A percentile compares a stretch with the other conserved stretches of the same genome.
These are phyloP conservation scores for Tor tambroides DNA, from an alignment of 2,113 vertebrate genomes.

Conservation along the genomic window DNA sequence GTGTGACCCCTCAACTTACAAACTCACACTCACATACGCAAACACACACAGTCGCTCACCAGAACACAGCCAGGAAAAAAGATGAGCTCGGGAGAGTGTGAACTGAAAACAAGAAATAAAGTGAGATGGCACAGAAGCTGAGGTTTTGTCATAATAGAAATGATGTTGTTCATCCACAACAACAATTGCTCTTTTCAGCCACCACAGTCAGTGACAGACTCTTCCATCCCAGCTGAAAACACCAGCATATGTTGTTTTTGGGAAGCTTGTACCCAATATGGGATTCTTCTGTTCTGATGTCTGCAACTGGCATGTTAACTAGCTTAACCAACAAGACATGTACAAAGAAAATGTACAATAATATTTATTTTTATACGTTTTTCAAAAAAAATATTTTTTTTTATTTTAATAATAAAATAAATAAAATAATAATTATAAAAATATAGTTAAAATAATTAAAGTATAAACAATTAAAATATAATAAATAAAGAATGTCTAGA, in stretches of 20 bases:
- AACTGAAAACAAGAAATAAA: neutral
- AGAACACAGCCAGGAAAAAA: neutral
- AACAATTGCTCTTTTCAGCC: neutral
- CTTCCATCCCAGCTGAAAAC: neutral
- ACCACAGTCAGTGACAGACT: neutral
- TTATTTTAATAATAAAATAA: too few species aligned
- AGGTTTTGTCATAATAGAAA: neutral
- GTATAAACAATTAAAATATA: too few species aligned
- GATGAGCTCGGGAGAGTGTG: neutral
- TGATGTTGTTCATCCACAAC: neutral
- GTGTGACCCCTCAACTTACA: slow-evolving; percentile 33
- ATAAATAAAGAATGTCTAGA: too few species aligned
- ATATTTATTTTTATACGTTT: too few species aligned
- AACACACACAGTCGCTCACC: slow-evolving; percentile 1
- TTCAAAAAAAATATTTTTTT: too few species aligned
- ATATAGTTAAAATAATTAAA: too few species aligned
- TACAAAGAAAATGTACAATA: too few species aligned
- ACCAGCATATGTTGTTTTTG: neutral
- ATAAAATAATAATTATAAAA: neutral
- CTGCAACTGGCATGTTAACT: neutral
- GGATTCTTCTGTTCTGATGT: neutral
- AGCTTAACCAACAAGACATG: neutral
- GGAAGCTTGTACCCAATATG: neutral
- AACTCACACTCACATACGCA: slow-evolving; percentile 15
- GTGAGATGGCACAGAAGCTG: neutral